Evolutionary conservation across 2,113 vertebrate genomes (phyloP).

Genomic region (Dromas ardeola): DNA sequence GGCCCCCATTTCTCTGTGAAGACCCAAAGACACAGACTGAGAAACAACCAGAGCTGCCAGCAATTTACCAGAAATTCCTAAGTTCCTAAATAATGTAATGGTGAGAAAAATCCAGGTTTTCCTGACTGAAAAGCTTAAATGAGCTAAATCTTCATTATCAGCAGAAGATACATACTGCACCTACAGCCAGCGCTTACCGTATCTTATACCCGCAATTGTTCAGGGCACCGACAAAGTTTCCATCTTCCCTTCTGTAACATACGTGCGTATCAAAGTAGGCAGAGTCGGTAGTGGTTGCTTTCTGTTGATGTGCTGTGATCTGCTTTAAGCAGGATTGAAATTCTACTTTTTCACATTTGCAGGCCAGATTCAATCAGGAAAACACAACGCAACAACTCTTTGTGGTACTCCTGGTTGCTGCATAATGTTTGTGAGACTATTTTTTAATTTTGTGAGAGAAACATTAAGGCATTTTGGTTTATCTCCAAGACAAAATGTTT

Average conservation of each 20-base stretch:
- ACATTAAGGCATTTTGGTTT: background rate
- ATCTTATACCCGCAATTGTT: background rate
- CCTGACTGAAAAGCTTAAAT: background rate
- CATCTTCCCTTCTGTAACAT: background rate
- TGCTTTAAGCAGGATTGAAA: background rate
- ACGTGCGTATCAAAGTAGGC: rapidly evolving
- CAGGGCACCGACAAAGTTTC: background rate
- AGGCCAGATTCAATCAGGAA: background rate
- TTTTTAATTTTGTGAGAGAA: background rate
- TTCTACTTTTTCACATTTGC: background rate
- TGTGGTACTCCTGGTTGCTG: background rate
- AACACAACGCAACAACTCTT: background rate
- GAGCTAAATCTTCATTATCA: background rate
- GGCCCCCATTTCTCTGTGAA: background rate
- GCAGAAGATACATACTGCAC: background rate
- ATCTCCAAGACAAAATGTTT: background rate
- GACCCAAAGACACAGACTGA: background rate
- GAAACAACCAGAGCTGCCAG: background rate
- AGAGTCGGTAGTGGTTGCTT: background rate
- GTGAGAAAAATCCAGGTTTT: background rate
- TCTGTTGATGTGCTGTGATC: background rate
- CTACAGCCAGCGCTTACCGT: background rate
- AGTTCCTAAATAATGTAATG: background rate
- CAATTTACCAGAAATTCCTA: background rate
- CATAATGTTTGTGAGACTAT: background rate